Evolutionary conservation across 2,113 vertebrate species (phyloP), one percentile per base, ranked within the genome.

Genomic region (Anser cygnoides): DNA sequence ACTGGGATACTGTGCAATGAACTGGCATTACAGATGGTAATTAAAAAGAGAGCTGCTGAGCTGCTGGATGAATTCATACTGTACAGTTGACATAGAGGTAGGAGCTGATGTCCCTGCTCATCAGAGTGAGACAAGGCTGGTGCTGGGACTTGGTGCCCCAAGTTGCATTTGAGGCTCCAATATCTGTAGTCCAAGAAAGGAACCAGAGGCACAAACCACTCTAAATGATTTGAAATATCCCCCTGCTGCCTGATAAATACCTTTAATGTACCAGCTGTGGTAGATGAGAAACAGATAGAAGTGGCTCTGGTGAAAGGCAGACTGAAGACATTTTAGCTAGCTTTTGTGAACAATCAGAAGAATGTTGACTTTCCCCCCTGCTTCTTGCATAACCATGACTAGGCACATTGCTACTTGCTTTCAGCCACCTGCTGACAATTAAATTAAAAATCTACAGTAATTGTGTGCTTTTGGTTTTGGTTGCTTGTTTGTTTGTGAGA

Each of bases 371-470:
- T 72, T 82, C 28, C 84, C 89, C 57, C 26, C 43, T 65, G 70
- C 33, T 6, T 72, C 73, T 90, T 92, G 82, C 41, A 62, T 92
- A 90, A 74, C 55, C 68, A 29, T 67, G 79, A 58, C 70, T 95
- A 84, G 80, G 81, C 77, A 66, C 22, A 2, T 72, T 79, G 11
- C 77, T 89, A 43, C 67, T 61, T 41, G 11, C 72, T 95, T 84
- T 28, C 84, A 95, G 65, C 70, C 93, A 96, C 94, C 91, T 95
- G 91, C 84, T 93, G 94, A 72, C 77, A 81, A 79, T 7, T 79
- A 82, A 84, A 91, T 95, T 91, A 92, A 95, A 96, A 95, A 67
- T 84, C 61, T 65, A 39, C 28, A 75, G 76, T 73, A 91, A 89
- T n/a, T 76, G 49, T 43, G 77, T 89, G 74, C 0, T 43, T 95